phyloP scores from a whole-genome alignment of 2,113 vertebrate genomes.

The Galeopterus variegatus region DNA sequence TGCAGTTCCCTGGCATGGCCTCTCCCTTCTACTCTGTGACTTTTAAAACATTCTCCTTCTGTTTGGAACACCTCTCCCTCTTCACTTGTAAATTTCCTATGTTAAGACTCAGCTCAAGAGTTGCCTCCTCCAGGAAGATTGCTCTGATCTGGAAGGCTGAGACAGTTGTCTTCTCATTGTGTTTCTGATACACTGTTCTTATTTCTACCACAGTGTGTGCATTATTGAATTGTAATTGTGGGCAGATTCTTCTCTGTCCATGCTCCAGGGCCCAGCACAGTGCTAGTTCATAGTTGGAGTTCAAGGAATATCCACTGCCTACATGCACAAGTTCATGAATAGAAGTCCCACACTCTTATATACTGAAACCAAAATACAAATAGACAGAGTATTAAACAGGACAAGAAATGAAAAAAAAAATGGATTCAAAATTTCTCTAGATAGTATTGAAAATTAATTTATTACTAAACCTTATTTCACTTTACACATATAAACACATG shows the following conservation, averaged over 20 bases:
- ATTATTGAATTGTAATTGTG: neutral
- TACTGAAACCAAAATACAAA: neutral
- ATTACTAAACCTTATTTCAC: constrained; percentile 4
- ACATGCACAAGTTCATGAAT: neutral
- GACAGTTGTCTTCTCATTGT: neutral
- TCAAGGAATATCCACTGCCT: neutral
- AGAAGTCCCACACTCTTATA: neutral
- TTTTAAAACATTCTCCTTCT: neutral
- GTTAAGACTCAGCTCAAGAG: neutral
- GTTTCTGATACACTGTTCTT: neutral
- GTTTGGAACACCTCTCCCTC: neutral
- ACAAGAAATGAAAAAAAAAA: neutral
- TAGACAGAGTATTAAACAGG: neutral
- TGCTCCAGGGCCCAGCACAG: neutral
- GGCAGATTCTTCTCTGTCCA: neutral
- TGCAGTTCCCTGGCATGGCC: too few relatives aligned
- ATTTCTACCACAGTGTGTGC: neutral
- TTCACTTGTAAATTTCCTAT: neutral
- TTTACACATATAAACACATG: neutral
- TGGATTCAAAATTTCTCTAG: neutral
- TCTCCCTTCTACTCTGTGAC: neutral
- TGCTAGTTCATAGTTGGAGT: neutral
- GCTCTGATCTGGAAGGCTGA: neutral
- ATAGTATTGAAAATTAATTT: neutral
- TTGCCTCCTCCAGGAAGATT: neutral